A percentile compares a stretch with the other conserved stretches of the same genome.
Evolutionary conservation across 2,113 vertebrate genomes (phyloP).

Genomic region (Sturnira hondurensis): DNA sequence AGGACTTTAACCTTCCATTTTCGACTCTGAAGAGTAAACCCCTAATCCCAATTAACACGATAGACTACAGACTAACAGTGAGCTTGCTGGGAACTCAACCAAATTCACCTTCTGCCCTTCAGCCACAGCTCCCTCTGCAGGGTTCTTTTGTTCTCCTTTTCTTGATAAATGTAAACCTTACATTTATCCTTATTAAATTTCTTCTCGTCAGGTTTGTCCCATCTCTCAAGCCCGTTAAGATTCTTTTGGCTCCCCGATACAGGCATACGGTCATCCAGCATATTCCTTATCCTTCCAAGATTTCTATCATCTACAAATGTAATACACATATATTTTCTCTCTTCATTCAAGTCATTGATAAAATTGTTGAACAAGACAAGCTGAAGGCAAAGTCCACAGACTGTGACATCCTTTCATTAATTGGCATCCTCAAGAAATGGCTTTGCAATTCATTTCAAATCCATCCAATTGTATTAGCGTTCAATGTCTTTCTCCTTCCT

Average conservation of each 20-base stretch:
- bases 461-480: not conserved
- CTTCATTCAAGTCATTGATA: constrained; percentile 45
- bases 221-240: constrained; percentile 32
- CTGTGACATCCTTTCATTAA: constrained; percentile 46
- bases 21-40: not conserved
- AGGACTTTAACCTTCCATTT: not conserved
- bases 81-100: not conserved
- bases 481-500: not conserved
- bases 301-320: constrained; percentile 19
- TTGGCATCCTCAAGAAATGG: constrained; percentile 13
- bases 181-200: constrained; percentile 33
- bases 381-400: constrained; percentile 20
- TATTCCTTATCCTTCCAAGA: not conserved
- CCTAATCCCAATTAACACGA: not conserved
- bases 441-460: constrained; percentile 54
- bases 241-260: not conserved
- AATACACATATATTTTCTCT: constrained; percentile 21
- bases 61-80: not conserved
- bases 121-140: not conserved
- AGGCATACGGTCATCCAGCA: not conserved
- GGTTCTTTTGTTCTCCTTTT: not conserved
- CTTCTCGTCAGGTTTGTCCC: constrained; percentile 6
- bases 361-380: not conserved
- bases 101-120: not conserved
- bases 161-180: not conserved